phyloP scores from a whole-genome alignment of 2,113 vertebrate species.

The Charina bottae region DNA sequence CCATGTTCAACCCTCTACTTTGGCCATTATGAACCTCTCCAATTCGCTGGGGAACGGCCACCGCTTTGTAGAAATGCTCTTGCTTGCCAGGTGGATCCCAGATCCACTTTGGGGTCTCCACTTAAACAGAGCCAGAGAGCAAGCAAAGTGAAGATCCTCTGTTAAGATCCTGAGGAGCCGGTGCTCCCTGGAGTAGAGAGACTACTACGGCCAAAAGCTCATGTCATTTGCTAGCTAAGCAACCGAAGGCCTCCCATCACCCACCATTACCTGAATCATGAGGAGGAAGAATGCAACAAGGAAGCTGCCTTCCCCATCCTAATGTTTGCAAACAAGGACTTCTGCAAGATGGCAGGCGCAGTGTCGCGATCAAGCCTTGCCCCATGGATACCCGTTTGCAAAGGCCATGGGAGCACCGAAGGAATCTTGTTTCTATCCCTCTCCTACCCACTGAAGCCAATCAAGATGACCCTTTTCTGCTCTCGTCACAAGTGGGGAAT shows the following conservation, averaged over 20 bases:
- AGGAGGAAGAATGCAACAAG: neutral
- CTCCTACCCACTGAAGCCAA: neutral
- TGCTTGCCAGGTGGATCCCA: neutral
- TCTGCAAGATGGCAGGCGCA: neutral
- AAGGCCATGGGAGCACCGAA: neutral
- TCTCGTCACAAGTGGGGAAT: neutral
- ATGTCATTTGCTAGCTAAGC: neutral
- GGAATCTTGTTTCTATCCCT: neutral
- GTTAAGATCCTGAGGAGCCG: neutral
- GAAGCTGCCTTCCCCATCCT: neutral
- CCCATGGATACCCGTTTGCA: neutral
- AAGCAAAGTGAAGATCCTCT: neutral
- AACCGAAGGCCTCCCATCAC: neutral
- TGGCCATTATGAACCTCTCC: neutral
- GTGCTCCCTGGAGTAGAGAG: neutral
- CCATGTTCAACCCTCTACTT: neutral
- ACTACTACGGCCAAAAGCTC: neutral
- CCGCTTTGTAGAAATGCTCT: neutral
- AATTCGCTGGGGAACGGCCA: neutral
- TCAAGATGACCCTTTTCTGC: neutral
- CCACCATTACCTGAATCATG: neutral
- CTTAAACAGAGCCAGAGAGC: neutral
- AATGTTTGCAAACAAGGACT: neutral
- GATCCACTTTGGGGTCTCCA: neutral
- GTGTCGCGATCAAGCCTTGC: neutral